phyloP scores from a whole-genome alignment of 2,888 invertebrate species.

The Griposia aprilina region DNA sequence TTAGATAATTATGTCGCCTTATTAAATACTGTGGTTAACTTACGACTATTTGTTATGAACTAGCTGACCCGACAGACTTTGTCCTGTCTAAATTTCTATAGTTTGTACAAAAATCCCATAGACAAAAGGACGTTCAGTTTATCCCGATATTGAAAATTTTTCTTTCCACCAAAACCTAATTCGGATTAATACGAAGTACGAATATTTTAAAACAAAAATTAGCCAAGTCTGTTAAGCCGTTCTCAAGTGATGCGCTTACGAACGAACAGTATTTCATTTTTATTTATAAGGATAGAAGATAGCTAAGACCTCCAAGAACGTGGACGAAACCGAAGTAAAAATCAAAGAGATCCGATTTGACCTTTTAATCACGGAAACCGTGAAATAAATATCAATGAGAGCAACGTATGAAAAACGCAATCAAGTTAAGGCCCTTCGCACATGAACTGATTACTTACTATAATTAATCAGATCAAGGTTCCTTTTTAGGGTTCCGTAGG shows the following conservation, averaged over 20 bases:
- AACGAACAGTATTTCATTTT: not conserved
- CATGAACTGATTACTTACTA: constrained; percentile 6
- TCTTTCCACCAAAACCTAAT: no score
- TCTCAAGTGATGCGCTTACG: not conserved
- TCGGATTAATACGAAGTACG: not conserved
- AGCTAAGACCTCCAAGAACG: not conserved
- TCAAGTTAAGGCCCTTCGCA: not conserved
- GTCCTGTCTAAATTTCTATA: not conserved
- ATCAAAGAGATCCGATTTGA: constrained; percentile 1
- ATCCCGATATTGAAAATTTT: not conserved
- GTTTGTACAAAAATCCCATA: not conserved
- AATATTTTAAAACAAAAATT: not conserved
- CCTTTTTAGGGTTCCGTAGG: not conserved
- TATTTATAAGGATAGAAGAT: not conserved
- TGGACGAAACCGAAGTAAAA: no score
- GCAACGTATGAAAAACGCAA: not conserved
- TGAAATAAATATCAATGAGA: constrained; percentile 19
- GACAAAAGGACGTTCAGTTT: not conserved
- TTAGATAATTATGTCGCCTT: not conserved
- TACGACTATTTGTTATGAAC: not conserved
- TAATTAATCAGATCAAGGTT: not conserved
- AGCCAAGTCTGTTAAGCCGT: not conserved
- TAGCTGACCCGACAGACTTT: not conserved
- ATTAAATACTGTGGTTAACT: not conserved
- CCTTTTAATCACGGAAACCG: not conserved